Evolutionary conservation across 2,888 invertebrate species (phyloP), one percentile per base, ranked within the genome.

Genomic region (Caprella mutica): DNA sequence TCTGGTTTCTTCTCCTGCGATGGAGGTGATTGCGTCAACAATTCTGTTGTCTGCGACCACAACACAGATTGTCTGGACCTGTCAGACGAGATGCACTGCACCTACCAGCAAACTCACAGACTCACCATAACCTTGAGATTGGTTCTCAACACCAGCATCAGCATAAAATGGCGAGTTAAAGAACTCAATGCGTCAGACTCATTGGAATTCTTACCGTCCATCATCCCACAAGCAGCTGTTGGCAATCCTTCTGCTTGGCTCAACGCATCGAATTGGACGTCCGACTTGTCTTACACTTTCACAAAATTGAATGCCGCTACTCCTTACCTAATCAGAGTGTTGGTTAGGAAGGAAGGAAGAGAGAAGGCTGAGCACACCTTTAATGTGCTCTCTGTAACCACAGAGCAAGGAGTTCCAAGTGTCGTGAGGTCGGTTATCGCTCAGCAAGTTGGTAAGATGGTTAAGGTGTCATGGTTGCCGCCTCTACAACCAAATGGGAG

Each of bases 251-350:
- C 40, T 17, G 52, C 52, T 46, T 57, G 57, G 57, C 23, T 24
- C 19, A 57, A 57, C 38, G 43, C 43, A 14, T 44, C 54, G 19
- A 1, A 23, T 17, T 57, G 57, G 57, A 35, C 21, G 17, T 8
- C 30, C 23, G 38, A 57, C 19, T 6, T 30, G 86, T 81, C 77
- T 56, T 78, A 74, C 70, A 78, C 77, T 42, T 86, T 88, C 68
- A 77, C 74, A 0, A 71, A 78, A 53, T 73, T 89, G 46, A 75
- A 78, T 61, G 81, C 88, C 0, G 84, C 75, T 68, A 86, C 86
- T 0, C 75, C 76, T n/a, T 89, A 89, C 70, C 86, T 86, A 66
- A 77, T 87, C 59, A 87, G 86, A 0, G 82, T 88, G 52, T 86
- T 82, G 71, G 83, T 85, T 0, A 75, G 79, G 55, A 75, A 77